Evolutionary conservation across 2,797 vertebrate species (phyloP), one percentile per base, ranked within the genome.

Genomic region (Brachyrhaphis roseni): DNA sequence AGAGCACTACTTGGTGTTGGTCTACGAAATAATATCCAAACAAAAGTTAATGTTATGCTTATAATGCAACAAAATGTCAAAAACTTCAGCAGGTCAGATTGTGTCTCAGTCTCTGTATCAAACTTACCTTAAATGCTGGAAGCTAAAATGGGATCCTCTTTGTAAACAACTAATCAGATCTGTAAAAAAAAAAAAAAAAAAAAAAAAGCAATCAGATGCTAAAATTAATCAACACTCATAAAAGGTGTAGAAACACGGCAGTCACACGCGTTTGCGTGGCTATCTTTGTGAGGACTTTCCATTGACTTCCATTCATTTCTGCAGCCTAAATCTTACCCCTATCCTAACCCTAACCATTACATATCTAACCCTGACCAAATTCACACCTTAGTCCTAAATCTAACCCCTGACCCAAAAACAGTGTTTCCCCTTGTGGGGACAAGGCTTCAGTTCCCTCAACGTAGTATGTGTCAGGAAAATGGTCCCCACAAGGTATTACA

Each of bases 131-230:
- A 97, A 46, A 4, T 87, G 88, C 55, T 94, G 92, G 20, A 89
- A 89, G 74, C 81, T 93, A 76, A 96, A 97, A 87, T 97, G 96
- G 81, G 96, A 97, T 78, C 97, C 97, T 82, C 95, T 94, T 84
- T 94, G 93, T 91, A 96, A 93, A 91, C 97, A 98, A 82, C 97
- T 97, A 82, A 97, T 92, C 8, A 98, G 90, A 88, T 97, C 97
- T 98, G 91, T 78, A 53, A 66, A 64, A 46, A 81, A 57, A 18
- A 26, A 8, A 53, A 26, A 51, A 12, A n/a, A 13, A 43, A n/a
- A n/a, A 84, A 1, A 85, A 71, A 77, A 71, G 68, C 13, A 26
- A 28, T 28, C 2, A 28, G 66, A 68, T 6, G 10, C 12, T 7
- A 53, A 49, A 84, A 82, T 55, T 0, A 45, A 72, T 74, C 46